Conservation (phyloP, 2,113 vertebrate species). For the Tragelaphus strepsiceros region DNA sequence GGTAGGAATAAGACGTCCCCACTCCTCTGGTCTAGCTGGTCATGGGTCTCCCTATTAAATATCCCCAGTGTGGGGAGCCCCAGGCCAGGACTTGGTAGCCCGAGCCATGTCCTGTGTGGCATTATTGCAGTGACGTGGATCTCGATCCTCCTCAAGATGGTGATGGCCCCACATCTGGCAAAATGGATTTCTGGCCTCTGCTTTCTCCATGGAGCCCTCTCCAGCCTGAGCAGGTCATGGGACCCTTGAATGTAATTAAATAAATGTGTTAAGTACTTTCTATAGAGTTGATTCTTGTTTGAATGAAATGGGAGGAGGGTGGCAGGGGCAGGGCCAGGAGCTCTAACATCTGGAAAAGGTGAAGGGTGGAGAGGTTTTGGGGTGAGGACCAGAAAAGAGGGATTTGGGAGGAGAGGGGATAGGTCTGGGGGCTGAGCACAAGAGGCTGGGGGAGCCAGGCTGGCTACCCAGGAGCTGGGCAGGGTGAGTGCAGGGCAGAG, state of each 20-base stretch:
- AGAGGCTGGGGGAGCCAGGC: no score
- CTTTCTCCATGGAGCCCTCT: not conserved
- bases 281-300: not conserved
- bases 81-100: not conserved
- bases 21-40: not conserved
- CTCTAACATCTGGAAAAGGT: not conserved
- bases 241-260: not conserved
- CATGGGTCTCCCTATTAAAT: not conserved
- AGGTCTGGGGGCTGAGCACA: no score
- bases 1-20: fast-evolving
- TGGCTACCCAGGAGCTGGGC: no score
- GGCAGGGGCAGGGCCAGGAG: fast-evolving
- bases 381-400: not conserved
- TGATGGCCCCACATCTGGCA: fast-evolving
- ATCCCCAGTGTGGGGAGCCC: not conserved
- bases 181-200: not conserved
- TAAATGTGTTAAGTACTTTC: not conserved
- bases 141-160: not conserved
- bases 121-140: fast-evolving
- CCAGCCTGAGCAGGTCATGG: not conserved
- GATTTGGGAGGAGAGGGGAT: not conserved
- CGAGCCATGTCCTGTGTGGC: fast-evolving
- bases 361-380: not conserved
- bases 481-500: not conserved
- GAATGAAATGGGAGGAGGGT: not conserved